Base-by-base conservation (phyloP, 2,113 vertebrate species). In the Reinhardtius hippoglossoides region DNA sequence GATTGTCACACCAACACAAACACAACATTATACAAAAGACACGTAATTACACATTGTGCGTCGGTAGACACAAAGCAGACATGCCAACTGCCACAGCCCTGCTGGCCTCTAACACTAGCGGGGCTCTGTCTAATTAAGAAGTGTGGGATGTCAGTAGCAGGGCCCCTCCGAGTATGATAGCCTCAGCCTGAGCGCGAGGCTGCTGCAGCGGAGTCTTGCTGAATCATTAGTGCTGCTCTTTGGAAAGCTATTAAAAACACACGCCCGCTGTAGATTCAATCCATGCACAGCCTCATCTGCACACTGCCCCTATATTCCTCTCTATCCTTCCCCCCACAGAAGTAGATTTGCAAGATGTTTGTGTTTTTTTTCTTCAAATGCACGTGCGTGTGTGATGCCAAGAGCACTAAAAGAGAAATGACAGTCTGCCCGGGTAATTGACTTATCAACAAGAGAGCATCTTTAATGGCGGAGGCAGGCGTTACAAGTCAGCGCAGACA, bases 111-210 rank as follows among this genome's bases (percentile, higher is more conserved):
- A 66, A 66, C 68, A 77, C 78, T 60, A 57, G 72, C 13, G 42
- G 81, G 76, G 67, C 37, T 78, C 56, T 50, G 67, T 74, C 82
- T 91, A 90, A 93, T 92, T 92, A 90, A 85, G 88, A 89, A 77
- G 16, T 35, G 76, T 50, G 76, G 64, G 78, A 74, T 85, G 80
- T 86, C 76, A 71, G 85, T 63, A 72, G 77, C 52, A 48, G 66
- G 71, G 80, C 67, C 69, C 79, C 23, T 70, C n/a, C 1, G 46
- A 72, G 70, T 70, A 60, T 40, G 58, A 81, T 61, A 2, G 71
- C 23, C 69, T 78, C 48, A 21, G 69, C 31, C 27, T 1, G 37
- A 48, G 61, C 23, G 21, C 26, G 42, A 40, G 54, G 71, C 76
- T 67, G n/a, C 72, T 80, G 67, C 75, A 55, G 73, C 66, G 15